Conservation (phyloP, 2,888 invertebrate genomes). For the Meandrusa payeni region DNA sequence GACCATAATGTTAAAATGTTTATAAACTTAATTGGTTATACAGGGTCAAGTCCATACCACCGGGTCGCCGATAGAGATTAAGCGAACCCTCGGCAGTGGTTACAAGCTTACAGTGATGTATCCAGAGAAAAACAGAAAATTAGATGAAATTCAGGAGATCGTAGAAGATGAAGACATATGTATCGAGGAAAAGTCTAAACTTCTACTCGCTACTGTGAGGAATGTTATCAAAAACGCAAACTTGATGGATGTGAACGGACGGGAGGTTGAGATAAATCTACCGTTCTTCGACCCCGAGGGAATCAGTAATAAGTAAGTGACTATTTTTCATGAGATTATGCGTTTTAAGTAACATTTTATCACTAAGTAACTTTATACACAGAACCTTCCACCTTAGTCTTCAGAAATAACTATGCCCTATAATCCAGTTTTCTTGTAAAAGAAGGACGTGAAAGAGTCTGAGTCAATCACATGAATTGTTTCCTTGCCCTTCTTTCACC, state of each 20-base stretch:
- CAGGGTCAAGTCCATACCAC: constrained; percentile 80
- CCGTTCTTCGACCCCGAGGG: constrained; percentile 77
- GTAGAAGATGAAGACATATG: constrained; percentile 31
- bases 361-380: too few species aligned
- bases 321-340: too few species aligned
- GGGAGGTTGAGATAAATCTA: constrained; percentile 65
- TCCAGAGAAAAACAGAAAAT: constrained; percentile 32
- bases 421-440: too few species aligned
- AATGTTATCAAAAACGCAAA: constrained; percentile 67
- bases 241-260: constrained; percentile 54
- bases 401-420: too few species aligned
- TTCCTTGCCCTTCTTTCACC: too few species aligned
- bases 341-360: too few species aligned
- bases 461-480: too few species aligned
- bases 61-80: constrained; percentile 79
- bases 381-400: too few species aligned
- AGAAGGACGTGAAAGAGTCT: too few species aligned
- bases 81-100: constrained; percentile 77
- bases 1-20: too few species aligned
- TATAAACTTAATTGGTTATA: too few species aligned
- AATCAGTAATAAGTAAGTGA: constrained; percentile 75
- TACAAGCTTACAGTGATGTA: constrained; percentile 75
- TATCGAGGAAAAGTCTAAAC: constrained; percentile 57
- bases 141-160: constrained; percentile 21
- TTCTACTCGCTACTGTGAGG: constrained; percentile 57